A percentile compares a stretch with the other conserved stretches of the same genome.
These are phyloP conservation scores for Oceanites oceanicus DNA, from an alignment of 2,113 vertebrate genomes.

Conservation along the genomic window DNA sequence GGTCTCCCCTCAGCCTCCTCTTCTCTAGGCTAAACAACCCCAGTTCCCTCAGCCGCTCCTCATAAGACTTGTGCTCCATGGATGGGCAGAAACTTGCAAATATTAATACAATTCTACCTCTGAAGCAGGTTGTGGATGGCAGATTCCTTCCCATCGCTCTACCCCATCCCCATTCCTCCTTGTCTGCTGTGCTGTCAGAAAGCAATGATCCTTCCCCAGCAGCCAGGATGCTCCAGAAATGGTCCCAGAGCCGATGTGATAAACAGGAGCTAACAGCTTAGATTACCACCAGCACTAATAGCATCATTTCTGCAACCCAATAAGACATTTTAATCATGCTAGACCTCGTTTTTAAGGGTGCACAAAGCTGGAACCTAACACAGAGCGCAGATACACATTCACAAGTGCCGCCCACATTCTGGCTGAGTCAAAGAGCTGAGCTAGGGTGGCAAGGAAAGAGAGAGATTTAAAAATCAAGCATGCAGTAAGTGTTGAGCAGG, in stretches of 20 bases:
- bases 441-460: not conserved
- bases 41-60: too few species aligned
- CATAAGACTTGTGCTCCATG: too few species aligned
- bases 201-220: not conserved
- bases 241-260: not conserved
- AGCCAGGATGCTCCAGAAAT: not conserved
- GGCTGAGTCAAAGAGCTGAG: not conserved
- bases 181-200: not conserved
- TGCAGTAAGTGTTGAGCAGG: not conserved
- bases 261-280: not conserved
- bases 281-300: not conserved
- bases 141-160: not conserved
- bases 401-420: not conserved
- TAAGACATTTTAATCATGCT: not conserved
- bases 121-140: not conserved
- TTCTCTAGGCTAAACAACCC: too few species aligned
- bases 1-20: too few species aligned
- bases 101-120: not conserved
- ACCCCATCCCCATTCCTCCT: not conserved
- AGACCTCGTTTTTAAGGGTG: not conserved
- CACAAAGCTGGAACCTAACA: not conserved
- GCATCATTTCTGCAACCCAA: not conserved
- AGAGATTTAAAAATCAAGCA: not conserved
- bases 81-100: not conserved
- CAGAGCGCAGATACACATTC: not conserved